Percentiles rank a stretch among this genome's conserved stretches.
Conservation (phyloP, 2,797 vertebrate genomes). For the Taeniopygia guttata region DNA sequence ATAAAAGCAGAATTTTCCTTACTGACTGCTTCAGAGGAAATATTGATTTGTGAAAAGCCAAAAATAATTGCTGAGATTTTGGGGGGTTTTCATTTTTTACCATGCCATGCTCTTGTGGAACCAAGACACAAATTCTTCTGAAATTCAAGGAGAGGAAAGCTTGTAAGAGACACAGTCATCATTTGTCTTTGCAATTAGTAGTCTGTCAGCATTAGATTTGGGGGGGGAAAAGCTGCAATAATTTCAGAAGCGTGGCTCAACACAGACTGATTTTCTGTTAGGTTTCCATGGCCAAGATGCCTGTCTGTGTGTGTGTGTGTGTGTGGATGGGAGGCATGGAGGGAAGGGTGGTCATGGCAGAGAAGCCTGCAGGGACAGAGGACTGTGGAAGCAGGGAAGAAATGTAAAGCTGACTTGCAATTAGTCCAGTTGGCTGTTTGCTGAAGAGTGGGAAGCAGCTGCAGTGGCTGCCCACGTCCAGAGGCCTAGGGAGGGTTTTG, state of each 20-base stretch:
- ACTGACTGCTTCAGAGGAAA: not conserved
- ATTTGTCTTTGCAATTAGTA: not conserved
- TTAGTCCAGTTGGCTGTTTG: not conserved
- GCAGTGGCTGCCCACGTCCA: fast-evolving
- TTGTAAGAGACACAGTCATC: not conserved
- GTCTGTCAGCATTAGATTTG: not conserved
- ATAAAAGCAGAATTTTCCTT: slow-evolving; percentile 23
- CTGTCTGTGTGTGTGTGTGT: fast-evolving
- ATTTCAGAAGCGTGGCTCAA: not conserved
- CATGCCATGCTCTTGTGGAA: not conserved
- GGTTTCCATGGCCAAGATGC: not conserved
- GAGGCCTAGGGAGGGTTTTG: fast-evolving
- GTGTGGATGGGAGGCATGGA: not conserved
- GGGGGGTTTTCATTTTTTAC: not conserved
- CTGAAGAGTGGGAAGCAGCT: not conserved
- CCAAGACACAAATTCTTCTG: not conserved
- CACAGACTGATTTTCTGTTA: not conserved
- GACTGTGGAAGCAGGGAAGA: not conserved
- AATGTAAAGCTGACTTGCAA: not conserved
- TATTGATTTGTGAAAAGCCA: not conserved
- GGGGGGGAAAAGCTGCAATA: fast-evolving
- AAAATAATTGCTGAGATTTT: not conserved
- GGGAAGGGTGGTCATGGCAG: not conserved
- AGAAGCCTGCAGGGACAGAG: not conserved
- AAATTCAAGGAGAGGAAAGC: not conserved